phyloP scores from a whole-genome alignment of 2,797 vertebrate genomes.

The Aphelocoma californica region DNA sequence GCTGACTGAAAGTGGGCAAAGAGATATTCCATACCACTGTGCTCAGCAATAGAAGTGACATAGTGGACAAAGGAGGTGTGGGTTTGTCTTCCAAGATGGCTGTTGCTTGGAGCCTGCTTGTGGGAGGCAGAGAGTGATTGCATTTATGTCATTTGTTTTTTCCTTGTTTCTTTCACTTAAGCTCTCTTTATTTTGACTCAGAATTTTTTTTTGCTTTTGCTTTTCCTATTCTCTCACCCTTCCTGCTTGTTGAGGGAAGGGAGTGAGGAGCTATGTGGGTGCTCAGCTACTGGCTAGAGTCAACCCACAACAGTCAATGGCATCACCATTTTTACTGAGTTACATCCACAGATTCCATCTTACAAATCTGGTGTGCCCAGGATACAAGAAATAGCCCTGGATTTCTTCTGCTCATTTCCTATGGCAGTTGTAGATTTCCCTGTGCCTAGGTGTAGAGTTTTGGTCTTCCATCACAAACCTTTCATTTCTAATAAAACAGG shows the following conservation, averaged over 20 bases:
- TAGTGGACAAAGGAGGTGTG: neutral
- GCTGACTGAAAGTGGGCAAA: neutral
- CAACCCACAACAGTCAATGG: neutral
- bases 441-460: neutral
- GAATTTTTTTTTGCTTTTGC: neutral
- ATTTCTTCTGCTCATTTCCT: neutral
- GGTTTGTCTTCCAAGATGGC: neutral
- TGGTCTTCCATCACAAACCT: neutral
- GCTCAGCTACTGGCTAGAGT: neutral
- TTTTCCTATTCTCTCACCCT: neutral
- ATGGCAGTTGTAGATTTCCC: neutral
- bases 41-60: neutral
- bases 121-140: neutral
- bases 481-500: neutral
- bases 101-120: neutral
- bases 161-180: neutral
- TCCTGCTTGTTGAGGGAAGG: neutral
- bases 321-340: neutral
- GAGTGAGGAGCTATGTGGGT: fast-evolving
- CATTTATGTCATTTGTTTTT: neutral
- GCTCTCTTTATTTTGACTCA: neutral
- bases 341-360: neutral
- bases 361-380: neutral
- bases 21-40: neutral
- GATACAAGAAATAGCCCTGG: neutral